phyloP scores from a whole-genome alignment of 2,797 vertebrate species.

The Sphenopsis melanotis region DNA sequence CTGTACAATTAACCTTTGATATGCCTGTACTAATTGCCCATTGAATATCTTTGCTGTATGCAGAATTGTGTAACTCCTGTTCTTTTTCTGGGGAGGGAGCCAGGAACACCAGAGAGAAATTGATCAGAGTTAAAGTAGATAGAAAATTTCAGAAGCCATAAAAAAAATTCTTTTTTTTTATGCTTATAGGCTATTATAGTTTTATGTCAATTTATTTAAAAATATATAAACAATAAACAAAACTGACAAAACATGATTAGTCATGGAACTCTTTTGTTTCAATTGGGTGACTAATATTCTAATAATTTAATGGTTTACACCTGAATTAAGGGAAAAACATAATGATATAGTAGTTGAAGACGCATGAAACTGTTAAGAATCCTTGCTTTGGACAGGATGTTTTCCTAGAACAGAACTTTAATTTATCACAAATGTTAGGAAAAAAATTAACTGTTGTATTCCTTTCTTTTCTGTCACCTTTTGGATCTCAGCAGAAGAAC shows the following conservation, averaged over 20 bases:
- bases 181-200: no score
- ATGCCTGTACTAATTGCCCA: background rate
- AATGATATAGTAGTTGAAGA: background rate
- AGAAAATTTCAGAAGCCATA: background rate
- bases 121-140: background rate
- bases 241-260: rapidly evolving
- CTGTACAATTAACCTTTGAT: background rate
- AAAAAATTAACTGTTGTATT: background rate
- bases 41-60: background rate
- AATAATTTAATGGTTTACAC: background rate
- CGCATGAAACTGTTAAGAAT: background rate
- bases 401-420: background rate
- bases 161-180: background rate
- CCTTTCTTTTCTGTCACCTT: background rate
- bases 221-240: background rate
- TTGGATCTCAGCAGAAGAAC: background rate
- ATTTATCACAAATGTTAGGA: background rate
- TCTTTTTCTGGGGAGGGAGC: background rate
- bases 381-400: background rate
- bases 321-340: background rate
- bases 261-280: background rate
- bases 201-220: background rate
- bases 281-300: background rate
- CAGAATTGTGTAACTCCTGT: background rate
- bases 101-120: background rate